Evolutionary conservation across 1,140 invertebrate genomes (phyloP).

Genomic region (Battus philenor): DNA sequence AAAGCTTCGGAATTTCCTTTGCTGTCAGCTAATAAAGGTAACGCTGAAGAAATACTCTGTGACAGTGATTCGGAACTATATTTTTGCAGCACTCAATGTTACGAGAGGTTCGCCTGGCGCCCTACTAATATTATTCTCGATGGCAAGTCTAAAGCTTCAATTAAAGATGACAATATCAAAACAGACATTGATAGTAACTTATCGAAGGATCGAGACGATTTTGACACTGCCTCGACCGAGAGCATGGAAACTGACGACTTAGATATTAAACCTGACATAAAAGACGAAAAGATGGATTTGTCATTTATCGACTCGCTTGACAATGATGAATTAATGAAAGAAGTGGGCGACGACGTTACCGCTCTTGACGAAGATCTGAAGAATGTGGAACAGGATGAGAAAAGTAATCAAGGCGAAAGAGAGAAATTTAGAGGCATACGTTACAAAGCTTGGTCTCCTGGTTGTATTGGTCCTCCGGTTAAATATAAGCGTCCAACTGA

Average conservation of each 20-base stretch:
- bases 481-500: conserved; percentile 88
- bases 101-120: conserved; percentile 81
- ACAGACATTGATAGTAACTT: conserved; percentile 61
- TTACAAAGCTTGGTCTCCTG: conserved; percentile 84
- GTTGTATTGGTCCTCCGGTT: conserved; percentile 78
- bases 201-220: conserved; percentile 66
- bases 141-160: conserved; percentile 51
- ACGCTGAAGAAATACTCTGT: conserved; percentile 79
- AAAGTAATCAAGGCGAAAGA: conserved; percentile 76
- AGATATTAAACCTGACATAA: conserved; percentile 71
- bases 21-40: conserved; percentile 79
- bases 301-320: conserved; percentile 70
- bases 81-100: conserved; percentile 91
- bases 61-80: conserved; percentile 81
- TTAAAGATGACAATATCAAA: conserved; percentile 64
- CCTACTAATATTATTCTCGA: conserved; percentile 73
- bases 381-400: conserved; percentile 72
- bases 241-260: conserved; percentile 74
- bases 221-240: conserved; percentile 65
- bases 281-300: conserved; percentile 73
- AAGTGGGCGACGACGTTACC: conserved; percentile 74
- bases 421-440: conserved; percentile 84
- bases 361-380: conserved; percentile 68
- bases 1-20: conserved; percentile 88
- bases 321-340: conserved; percentile 73